Evolutionary conservation across 2,113 vertebrate genomes (phyloP).

Genomic region (Meriones unguiculatus): DNA sequence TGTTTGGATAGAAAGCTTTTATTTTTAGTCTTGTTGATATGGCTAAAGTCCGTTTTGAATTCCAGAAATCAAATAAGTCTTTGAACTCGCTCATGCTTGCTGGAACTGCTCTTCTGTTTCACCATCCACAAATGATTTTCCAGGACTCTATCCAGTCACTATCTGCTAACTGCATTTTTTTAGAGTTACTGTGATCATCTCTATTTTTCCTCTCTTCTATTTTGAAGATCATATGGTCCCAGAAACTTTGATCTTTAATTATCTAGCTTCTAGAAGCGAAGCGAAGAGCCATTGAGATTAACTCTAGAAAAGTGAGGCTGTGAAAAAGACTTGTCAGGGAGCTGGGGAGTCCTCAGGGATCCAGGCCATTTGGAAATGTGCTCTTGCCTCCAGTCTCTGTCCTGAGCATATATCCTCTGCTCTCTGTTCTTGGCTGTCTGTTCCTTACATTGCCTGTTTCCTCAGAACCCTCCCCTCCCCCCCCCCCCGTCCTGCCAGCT

Average conservation of each 20-base stretch:
- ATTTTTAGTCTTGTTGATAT: conserved; percentile 11
- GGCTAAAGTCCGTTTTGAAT: conserved; percentile 19
- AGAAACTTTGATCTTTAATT: conserved; percentile 48
- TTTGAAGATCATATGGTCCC: not conserved
- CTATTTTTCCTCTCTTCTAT: not conserved
- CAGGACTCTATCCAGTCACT: not conserved
- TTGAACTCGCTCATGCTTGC: not conserved
- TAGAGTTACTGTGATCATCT: not conserved
- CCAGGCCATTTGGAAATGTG: not conserved
- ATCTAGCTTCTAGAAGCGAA: conserved; percentile 52
- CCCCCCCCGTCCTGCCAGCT: not conserved
- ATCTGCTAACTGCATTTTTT: not conserved
- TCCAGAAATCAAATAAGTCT: conserved; percentile 19
- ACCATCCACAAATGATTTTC: conserved; percentile 30
- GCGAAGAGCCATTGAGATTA: conserved; percentile 50
- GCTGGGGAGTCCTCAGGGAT: conserved; percentile 4
- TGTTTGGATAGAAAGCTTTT: not conserved
- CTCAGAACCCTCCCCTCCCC: not conserved
- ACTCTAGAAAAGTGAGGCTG: not conserved
- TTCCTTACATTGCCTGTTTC: not conserved
- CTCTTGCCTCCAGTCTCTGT: not conserved
- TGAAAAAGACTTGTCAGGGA: not conserved
- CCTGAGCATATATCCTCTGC: not conserved
- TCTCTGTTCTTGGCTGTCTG: not conserved
- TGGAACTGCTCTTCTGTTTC: not conserved